Conservation (phyloP, 37 sponge, comb jelly and placozoan species). For the Theonella swinhoei region DNA sequence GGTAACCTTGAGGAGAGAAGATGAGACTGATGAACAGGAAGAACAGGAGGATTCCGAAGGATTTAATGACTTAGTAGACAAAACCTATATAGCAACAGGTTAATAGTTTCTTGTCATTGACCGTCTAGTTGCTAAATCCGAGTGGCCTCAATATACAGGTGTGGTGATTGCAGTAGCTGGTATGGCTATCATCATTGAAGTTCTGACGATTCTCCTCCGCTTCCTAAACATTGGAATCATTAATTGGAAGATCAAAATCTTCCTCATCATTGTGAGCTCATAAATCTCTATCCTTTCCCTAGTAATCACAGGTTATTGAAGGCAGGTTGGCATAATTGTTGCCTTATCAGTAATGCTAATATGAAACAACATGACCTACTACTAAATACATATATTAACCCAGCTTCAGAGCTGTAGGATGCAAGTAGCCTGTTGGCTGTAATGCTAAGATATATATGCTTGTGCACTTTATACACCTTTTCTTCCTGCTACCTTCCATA, state of each 20-base stretch:
- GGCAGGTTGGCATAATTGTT: too few relatives aligned
- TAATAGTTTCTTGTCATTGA: too few relatives aligned
- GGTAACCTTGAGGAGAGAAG: neutral
- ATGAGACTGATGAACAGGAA: neutral
- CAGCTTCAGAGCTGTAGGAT: too few relatives aligned
- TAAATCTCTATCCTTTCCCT: too few relatives aligned
- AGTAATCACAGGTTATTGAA: too few relatives aligned
- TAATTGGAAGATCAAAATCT: conserved; percentile 28
- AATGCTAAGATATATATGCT: too few relatives aligned
- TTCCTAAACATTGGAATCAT: conserved; percentile 48
- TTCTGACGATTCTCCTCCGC: conserved; percentile 35
- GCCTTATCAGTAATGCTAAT: too few relatives aligned
- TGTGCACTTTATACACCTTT: too few relatives aligned
- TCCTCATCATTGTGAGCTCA: conserved; percentile 42
- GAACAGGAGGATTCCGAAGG: neutral
- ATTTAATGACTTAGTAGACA: neutral
- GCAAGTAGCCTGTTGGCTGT: too few relatives aligned
- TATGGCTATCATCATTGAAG: conserved; percentile 14
- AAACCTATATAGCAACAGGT: neutral
- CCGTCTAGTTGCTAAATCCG: neutral
- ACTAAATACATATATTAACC: too few relatives aligned
- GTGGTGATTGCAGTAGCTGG: conserved; percentile 1
- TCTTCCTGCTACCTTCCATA: too few relatives aligned
- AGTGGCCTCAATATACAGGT: neutral
- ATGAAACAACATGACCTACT: too few relatives aligned